Evolutionary conservation across 2,113 vertebrate species (phyloP).

Genomic region (Camelus bactrianus): DNA sequence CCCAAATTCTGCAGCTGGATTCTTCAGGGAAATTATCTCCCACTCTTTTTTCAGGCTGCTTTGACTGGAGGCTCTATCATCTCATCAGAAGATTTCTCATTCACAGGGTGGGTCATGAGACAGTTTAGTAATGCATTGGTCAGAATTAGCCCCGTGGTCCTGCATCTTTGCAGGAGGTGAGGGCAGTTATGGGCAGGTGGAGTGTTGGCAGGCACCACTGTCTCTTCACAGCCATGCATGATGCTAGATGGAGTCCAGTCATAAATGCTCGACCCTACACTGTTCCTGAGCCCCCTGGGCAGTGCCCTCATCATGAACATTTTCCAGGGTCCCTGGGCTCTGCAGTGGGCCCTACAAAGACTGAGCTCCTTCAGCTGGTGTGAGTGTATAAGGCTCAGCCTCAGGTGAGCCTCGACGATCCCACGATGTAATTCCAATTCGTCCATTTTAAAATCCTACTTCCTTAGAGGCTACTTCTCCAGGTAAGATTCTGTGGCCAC

Average conservation of each 20-base stretch:
- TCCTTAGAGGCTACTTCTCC: neutral
- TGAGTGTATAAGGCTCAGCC: neutral
- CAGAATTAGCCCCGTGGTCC: neutral
- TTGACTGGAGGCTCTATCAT: neutral
- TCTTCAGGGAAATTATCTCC: neutral
- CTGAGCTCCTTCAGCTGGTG: neutral
- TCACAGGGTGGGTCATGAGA: neutral
- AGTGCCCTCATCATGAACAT: neutral
- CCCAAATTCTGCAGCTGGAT: neutral
- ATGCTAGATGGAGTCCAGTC: neutral
- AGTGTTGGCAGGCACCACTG: too few relatives aligned
- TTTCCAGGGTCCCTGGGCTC: neutral
- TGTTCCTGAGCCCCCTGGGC: too few relatives aligned
- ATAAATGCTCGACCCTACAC: neutral
- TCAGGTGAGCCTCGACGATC: neutral
- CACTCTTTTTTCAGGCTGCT: neutral
- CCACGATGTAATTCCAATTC: neutral
- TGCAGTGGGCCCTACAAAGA: neutral
- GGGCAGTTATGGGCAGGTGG: neutral
- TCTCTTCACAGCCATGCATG: neutral
- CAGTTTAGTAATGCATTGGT: neutral
- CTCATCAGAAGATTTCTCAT: neutral
- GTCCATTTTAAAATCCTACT: neutral
- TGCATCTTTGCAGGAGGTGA: neutral
- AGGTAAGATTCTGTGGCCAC: neutral